Evolutionary conservation across 2,888 invertebrate genomes (phyloP), one percentile per base, ranked within the genome.

Genomic region (Ptycholaimellus sp.): DNA sequence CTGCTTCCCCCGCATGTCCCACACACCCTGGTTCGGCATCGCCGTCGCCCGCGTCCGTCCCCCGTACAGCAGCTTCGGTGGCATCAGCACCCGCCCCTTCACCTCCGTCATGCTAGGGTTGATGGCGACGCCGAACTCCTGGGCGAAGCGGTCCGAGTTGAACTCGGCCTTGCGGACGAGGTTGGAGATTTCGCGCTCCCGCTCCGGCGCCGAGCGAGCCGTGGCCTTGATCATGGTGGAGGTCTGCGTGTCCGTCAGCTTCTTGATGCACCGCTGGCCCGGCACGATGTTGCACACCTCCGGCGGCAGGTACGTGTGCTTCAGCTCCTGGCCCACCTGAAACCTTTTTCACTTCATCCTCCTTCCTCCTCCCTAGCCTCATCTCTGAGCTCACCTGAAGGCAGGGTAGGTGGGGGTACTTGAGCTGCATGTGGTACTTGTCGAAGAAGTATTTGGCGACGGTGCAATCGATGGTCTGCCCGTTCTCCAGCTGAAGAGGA

Each of bases 191-290:
- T 99, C 96, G 31, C 87, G 72, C 64, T 99, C 96, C 50, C 87
- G 68, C 11, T 64, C 68, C 1, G 87, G 87, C 11, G 87, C 87
- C 13, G 83, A 83, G 36, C 87, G 70, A 9, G 96, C 96, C 3
- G 96, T 99, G 11, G 96, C 96, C 52, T 96, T 96, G 59, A 96
- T 99, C 96, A 99, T 99, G 6, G 96, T 96, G 6, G 93, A 96
- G 5, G 96, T 99, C 64, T 99, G 96, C 81, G 90, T 90, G 57
- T 99, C 96, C 13, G 96, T 96, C 45, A 99, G 67, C 64, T 99
- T 99, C 66, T 99, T 99, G 51, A 99, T 99, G 63, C 96, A 99
- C 41, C 96, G 70, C 64, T 99, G 96, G 23, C 96, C 96, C 3
- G 90, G 85, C 36, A 99, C 96, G 54, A 99, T 93, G 62, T 96